Percentiles rank a stretch among this genome's conserved stretches.
phyloP scores from a whole-genome alignment of 2,113 vertebrate genomes.

The Channa maculata region DNA sequence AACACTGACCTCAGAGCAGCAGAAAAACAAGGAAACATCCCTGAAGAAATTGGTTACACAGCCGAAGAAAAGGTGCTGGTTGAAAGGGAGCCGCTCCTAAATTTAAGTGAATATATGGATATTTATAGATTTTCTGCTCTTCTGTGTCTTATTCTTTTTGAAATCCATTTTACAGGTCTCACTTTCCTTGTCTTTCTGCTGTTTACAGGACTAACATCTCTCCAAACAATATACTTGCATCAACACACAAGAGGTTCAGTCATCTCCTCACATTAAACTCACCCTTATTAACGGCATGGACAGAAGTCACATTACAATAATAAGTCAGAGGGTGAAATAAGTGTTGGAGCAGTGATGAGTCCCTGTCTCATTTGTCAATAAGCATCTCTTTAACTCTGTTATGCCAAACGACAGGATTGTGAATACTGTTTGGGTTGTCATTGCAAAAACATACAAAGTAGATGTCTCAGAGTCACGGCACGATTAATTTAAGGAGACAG shows the following conservation, averaged over 20 bases:
- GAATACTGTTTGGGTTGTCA: conserved; percentile 66
- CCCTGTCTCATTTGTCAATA: not conserved
- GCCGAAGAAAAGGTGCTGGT: not conserved
- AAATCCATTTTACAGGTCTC: too few species aligned
- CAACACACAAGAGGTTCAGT: not conserved
- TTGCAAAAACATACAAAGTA: conserved; percentile 20
- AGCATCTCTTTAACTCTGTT: not conserved
- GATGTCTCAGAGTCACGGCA: conserved; percentile 4
- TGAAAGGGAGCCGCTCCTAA: too few species aligned
- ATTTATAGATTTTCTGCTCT: too few species aligned
- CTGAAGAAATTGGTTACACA: not conserved
- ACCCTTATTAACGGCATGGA: not conserved
- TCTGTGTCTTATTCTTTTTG: too few species aligned
- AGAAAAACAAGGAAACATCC: conserved; percentile 17
- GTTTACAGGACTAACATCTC: not conserved
- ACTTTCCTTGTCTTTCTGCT: not conserved
- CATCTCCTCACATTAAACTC: not conserved
- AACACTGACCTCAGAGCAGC: conserved; percentile 23
- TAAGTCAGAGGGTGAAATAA: not conserved
- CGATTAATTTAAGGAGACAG: not conserved
- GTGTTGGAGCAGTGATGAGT: not conserved
- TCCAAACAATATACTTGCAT: not conserved
- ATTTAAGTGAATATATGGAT: too few species aligned
- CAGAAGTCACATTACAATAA: not conserved
- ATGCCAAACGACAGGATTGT: not conserved